A percentile compares a stretch with the other conserved stretches of the same genome.
Conservation (phyloP, 2,888 invertebrate species). For the Drosophila quasianomalipes region DNA sequence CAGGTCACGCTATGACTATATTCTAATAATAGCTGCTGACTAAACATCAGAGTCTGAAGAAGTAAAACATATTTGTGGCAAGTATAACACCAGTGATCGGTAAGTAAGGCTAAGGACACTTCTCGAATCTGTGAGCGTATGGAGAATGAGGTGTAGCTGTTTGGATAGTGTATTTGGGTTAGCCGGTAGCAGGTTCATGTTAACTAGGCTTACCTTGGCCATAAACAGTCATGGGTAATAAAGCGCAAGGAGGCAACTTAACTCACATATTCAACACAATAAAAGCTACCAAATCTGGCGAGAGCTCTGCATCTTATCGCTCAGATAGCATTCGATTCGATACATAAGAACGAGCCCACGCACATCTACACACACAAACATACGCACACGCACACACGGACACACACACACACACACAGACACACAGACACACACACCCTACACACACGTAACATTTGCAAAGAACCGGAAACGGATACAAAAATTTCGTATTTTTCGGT, state of each 20-base stretch:
- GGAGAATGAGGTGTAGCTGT: neutral
- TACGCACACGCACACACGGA: constrained; percentile 1
- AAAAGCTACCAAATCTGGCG: constrained; percentile 46
- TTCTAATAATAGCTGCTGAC: neutral
- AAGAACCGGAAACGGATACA: constrained; percentile 59
- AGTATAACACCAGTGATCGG: neutral
- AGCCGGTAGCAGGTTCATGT: neutral
- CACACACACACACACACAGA: neutral
- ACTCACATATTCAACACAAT: constrained; percentile 36
- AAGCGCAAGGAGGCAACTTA: constrained; percentile 10
- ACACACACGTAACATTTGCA: constrained; percentile 2
- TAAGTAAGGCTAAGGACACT: too few relatives aligned
- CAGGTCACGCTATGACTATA: neutral
- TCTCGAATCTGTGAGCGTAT: neutral
- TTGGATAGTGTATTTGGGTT: constrained; percentile 12
- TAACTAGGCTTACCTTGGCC: constrained; percentile 7
- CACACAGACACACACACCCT: neutral
- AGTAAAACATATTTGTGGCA: neutral
- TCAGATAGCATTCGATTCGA: constrained; percentile 32
- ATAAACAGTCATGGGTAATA: constrained; percentile 12
- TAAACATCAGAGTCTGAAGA: too few relatives aligned
- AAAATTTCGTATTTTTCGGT: constrained; percentile 66
- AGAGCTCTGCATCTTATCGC: constrained; percentile 46
- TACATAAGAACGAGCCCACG: neutral
- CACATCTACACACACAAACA: neutral